Conservation (phyloP, 1,140 invertebrate genomes). For the Trachelipus rathkii region DNA sequence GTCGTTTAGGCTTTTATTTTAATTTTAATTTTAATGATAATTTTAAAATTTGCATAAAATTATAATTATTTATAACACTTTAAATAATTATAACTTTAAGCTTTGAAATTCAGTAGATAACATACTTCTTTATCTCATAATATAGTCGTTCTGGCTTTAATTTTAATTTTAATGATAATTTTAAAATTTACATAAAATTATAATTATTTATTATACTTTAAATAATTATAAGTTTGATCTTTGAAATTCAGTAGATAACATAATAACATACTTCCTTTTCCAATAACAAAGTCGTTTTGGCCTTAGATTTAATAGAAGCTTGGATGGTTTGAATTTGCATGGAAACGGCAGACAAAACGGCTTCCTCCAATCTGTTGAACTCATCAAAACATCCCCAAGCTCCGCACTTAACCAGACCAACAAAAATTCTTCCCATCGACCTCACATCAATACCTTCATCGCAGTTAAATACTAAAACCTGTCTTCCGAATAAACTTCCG, state of each 20-base stretch:
- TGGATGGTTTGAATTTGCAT: constrained; percentile 87
- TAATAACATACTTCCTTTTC: constrained; percentile 67
- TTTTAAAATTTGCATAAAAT: too few species aligned
- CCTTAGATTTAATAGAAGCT: constrained; percentile 68
- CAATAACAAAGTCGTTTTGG: constrained; percentile 61
- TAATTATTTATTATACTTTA: too few species aligned
- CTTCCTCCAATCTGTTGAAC: constrained; percentile 91
- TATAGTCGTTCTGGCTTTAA: too few species aligned
- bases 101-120: too few species aligned
- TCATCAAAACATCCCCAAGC: constrained; percentile 99
- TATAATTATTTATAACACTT: too few species aligned
- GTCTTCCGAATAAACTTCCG: constrained; percentile 78
- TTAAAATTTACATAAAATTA: too few species aligned
- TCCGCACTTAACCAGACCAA: constrained; percentile 88
- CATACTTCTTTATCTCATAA: too few species aligned
- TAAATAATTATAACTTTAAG: too few species aligned
- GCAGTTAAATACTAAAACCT: constrained; percentile 96
- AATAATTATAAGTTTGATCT: too few species aligned
- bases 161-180: too few species aligned
- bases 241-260: too few species aligned
- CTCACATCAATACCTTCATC: constrained; percentile 92
- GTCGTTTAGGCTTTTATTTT: constrained; percentile 62
- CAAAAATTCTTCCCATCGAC: constrained; percentile 87
- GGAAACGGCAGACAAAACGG: constrained; percentile 85
- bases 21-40: too few species aligned